Percentiles rank a stretch among this genome's conserved stretches.
Conservation (phyloP, 92 coral and sea anemone genomes). For the Blastomussa wellsi region DNA sequence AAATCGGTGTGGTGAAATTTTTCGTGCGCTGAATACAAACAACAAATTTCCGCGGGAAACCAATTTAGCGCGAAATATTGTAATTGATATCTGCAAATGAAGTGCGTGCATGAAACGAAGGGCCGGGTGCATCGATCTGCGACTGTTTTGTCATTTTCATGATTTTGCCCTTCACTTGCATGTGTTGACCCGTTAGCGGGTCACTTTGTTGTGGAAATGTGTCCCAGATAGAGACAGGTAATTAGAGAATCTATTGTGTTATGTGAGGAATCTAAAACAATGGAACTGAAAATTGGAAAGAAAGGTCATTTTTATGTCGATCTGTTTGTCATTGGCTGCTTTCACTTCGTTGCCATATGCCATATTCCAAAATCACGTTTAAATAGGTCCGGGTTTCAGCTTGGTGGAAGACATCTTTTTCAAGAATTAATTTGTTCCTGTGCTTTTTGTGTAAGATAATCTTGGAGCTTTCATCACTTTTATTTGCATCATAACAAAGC, state of each 20-base stretch:
- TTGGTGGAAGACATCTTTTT: not conserved
- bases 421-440: not conserved
- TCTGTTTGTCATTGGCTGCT: not conserved
- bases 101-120: not conserved
- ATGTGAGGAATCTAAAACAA: not conserved
- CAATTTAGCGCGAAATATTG: conserved; percentile 10
- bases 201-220: not conserved
- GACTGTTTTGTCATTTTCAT: not conserved
- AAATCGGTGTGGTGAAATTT: not conserved
- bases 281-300: not conserved
- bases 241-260: not conserved
- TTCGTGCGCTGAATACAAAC: not conserved
- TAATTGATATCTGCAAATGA: not conserved
- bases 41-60: conserved; percentile 30
- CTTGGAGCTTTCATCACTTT: not conserved
- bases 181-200: not conserved
- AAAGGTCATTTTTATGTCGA: not conserved
- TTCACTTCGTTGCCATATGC: not conserved
- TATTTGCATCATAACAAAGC: not conserved
- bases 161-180: not conserved
- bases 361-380: not conserved
- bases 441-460: not conserved
- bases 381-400: not conserved
- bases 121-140: not conserved
- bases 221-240: not conserved